Evolutionary conservation across 2,797 vertebrate genomes (phyloP).

Genomic region (Manis crassicaudata): DNA sequence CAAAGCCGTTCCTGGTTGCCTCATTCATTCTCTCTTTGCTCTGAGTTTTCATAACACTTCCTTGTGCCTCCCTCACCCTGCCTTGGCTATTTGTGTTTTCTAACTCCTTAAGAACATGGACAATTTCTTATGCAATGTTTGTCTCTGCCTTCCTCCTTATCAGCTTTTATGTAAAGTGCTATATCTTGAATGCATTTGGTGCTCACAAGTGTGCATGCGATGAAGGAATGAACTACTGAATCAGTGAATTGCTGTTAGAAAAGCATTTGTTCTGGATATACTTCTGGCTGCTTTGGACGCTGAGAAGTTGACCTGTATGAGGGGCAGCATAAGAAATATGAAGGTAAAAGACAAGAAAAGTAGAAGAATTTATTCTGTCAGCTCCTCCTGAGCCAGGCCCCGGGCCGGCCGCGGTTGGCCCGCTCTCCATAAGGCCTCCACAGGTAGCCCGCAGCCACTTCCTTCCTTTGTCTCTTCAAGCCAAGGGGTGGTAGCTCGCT

Average conservation of each 20-base stretch:
- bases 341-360: neutral
- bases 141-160: neutral
- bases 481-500: neutral
- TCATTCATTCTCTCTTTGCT: neutral
- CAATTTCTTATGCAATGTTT: neutral
- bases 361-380: neutral
- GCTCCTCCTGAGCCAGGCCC: neutral
- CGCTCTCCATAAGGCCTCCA: neutral
- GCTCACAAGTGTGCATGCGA: neutral
- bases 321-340: neutral
- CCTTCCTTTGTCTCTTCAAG: neutral
- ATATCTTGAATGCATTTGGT: neutral
- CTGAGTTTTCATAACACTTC: neutral
- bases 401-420: neutral
- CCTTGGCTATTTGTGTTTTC: no score
- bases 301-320: neutral
- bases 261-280: neutral
- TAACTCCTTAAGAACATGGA: neutral
- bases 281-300: neutral
- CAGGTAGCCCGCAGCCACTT: no score
- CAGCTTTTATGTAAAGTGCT: neutral
- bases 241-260: neutral
- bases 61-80: neutral
- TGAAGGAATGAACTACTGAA: neutral
- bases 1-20: neutral